These are phyloP conservation scores for Cyprinus carpio DNA, from an alignment of 2,113 vertebrate species.

Conservation along the genomic window DNA sequence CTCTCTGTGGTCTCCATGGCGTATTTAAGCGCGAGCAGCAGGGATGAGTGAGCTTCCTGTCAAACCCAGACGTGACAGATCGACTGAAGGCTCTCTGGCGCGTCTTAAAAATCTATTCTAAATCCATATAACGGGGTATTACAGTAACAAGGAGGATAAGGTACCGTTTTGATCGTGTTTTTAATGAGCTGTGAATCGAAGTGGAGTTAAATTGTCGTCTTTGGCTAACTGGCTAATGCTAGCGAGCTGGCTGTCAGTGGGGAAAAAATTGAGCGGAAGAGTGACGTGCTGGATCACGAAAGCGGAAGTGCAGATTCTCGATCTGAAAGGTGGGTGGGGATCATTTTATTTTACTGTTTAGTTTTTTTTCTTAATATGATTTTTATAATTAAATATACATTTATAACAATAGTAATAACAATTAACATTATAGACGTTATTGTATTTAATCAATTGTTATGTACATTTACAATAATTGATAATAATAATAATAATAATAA, in stretches of 20 bases:
- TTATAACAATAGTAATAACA: not conserved
- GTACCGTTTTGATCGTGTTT: not conserved
- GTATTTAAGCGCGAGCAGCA: constrained; percentile 60
- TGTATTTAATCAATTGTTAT: not conserved
- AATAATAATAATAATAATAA: not conserved
- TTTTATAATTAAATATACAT: not conserved
- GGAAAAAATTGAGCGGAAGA: constrained; percentile 50
- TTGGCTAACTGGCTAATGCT: constrained; percentile 46
- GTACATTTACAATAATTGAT: not conserved
- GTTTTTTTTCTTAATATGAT: not conserved
- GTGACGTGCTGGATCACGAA: constrained; percentile 38
- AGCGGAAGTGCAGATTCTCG: constrained; percentile 51
- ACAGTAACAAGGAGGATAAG: not conserved
- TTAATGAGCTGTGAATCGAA: constrained; percentile 1
- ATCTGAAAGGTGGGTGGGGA: constrained; percentile 54
- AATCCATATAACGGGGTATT: not conserved
- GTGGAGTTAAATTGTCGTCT: not conserved
- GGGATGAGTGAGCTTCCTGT: constrained; percentile 32
- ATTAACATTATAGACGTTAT: not conserved
- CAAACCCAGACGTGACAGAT: not conserved
- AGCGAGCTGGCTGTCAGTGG: not conserved
- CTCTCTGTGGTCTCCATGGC: constrained; percentile 52
- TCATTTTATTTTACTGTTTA: not conserved
- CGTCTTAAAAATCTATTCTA: not conserved
- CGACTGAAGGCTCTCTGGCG: not conserved